Base-by-base conservation (phyloP, 1,140 invertebrate species). In the Euborellia annulipes region DNA sequence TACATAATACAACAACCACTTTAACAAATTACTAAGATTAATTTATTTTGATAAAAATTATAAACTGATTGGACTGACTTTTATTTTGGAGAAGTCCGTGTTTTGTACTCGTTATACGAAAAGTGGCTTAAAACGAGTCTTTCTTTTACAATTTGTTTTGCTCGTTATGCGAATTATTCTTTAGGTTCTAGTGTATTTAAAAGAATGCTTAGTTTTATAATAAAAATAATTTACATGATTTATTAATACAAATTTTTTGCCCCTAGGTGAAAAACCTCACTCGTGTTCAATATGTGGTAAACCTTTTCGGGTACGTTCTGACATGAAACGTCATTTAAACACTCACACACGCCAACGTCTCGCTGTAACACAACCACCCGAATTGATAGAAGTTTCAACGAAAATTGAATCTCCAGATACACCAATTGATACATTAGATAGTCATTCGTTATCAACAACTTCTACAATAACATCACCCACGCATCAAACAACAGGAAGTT, bases 321-420 rank as follows among this genome's bases (percentile, higher is more conserved):
- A 94, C 55, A 78, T 95, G 70, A 86, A 87, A 50, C 67, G 90
- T 1, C 92, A 95, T 61, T 72, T 85, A 62, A 76, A 77, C 17
- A 85, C 82, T 1, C 88, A 92, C 53, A 68, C 61, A 8, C 61
- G 73, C 14, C 74, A 76, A 34, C 32, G 51, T 36, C 34, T 22
- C 3, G 18, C 37, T 18, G 47, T 19, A 37, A 42, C 18, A 21
- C 19, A 36, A 30, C 38, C n/a, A 4, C 22, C 27, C 3, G 30
- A 21, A 23, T 23, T 32, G 9, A 32, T 14, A 13, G 37, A 42
- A 14, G 36, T 19, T 30, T 21, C 14, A 27, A 22, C 23, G 23
- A 18, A 36, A 13, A 32, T 19, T 6, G 45, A 23, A 20, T 36
- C 20, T n/a, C 18, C 18, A 30, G 45, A 21, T 2, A 19, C 21